These are phyloP conservation scores for Notarius lentiginosus DNA, from an alignment of 2,113 vertebrate genomes.

Conservation along the genomic window DNA sequence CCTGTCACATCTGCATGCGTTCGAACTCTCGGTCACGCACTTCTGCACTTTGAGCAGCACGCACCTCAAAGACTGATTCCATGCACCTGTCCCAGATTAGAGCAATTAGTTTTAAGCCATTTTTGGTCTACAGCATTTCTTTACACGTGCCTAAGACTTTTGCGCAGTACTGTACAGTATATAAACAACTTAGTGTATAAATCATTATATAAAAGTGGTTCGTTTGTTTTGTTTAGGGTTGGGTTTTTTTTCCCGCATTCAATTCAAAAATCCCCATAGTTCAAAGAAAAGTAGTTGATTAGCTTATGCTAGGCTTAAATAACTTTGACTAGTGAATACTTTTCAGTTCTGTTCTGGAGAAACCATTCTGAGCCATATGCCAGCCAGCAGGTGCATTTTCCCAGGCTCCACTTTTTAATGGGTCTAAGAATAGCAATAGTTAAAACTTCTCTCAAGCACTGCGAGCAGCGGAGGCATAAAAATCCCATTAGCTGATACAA, in stretches of 20 bases:
- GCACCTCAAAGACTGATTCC: too few relatives aligned
- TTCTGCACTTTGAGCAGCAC: too few relatives aligned
- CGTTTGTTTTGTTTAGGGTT: neutral
- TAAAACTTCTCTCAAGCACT: constrained; percentile 62
- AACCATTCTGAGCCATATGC: constrained; percentile 43
- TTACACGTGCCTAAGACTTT: too few relatives aligned
- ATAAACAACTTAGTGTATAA: neutral
- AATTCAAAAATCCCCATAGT: neutral
- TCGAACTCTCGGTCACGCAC: too few relatives aligned
- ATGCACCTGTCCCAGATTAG: too few relatives aligned
- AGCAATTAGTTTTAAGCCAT: too few relatives aligned
- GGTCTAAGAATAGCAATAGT: constrained; percentile 65
- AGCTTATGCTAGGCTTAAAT: neutral
- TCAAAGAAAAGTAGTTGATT: neutral
- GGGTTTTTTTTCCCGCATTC: too few relatives aligned
- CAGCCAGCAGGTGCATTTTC: constrained; percentile 57
- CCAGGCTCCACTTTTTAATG: constrained; percentile 48
- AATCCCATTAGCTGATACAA: constrained; percentile 74
- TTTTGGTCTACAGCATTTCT: too few relatives aligned
- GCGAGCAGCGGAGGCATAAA: constrained; percentile 60
- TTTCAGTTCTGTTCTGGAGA: neutral
- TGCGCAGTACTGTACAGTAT: too few relatives aligned
- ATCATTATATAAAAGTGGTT: neutral
- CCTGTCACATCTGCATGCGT: too few relatives aligned
- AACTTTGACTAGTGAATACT: neutral